Percentiles rank a stretch among this genome's conserved stretches.
phyloP scores from a whole-genome alignment of 2,888 invertebrate species.

The Sinopyrophorus schimmeli region DNA sequence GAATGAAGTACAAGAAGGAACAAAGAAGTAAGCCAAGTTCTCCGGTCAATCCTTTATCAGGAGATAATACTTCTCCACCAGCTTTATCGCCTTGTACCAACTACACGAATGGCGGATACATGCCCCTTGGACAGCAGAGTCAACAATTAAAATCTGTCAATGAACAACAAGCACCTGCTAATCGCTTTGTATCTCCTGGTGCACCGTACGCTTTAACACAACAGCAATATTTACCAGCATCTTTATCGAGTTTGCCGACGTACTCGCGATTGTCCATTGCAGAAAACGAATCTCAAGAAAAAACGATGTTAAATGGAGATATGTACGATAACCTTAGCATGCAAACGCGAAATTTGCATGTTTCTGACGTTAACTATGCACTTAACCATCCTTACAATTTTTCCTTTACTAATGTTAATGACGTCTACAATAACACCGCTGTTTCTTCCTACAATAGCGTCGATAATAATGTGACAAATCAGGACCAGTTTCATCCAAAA shows the following conservation, averaged over 20 bases:
- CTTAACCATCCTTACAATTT: conserved; percentile 3
- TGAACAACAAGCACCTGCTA: conserved; percentile 51
- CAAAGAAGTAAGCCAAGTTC: conserved; percentile 41
- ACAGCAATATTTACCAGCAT: conserved; percentile 35
- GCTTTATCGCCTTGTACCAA: conserved; percentile 46
- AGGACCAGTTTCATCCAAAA: conserved; percentile 15
- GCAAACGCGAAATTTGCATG: conserved; percentile 2
- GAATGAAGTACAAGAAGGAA: conserved; percentile 79
- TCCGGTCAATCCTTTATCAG: conserved; percentile 43
- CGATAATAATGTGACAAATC: conserved; percentile 1
- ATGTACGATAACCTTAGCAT: conserved; percentile 10
- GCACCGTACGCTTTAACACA: conserved; percentile 30
- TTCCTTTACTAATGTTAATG: conserved; percentile 8
- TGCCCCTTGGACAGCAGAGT: conserved; percentile 47
- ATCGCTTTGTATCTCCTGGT: conserved; percentile 49
- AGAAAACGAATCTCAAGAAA: neutral
- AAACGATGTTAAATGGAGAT: neutral
- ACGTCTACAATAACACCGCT: conserved; percentile 4
- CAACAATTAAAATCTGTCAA: conserved; percentile 20
- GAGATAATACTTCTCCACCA: conserved; percentile 42
- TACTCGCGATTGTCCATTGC: conserved; percentile 4
- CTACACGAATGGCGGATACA: conserved; percentile 48
- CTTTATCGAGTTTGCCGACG: conserved; percentile 10
- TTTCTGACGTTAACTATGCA: conserved; percentile 10
- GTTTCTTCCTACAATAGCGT: neutral